phyloP scores from a whole-genome alignment of 2,888 invertebrate species.

The Cordilura impudica region DNA sequence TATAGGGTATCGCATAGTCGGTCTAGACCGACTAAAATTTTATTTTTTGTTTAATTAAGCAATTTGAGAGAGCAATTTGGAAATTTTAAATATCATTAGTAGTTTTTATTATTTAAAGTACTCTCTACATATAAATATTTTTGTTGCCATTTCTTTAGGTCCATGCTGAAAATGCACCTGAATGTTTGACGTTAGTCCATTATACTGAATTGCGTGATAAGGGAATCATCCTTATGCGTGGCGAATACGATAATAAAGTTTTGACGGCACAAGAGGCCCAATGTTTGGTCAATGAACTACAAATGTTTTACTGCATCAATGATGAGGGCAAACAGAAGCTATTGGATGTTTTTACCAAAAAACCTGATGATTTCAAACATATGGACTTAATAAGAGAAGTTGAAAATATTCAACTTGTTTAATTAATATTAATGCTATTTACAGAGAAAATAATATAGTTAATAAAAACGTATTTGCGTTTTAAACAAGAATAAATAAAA shows the following conservation, averaged over 20 bases:
- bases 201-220: conserved; percentile 87
- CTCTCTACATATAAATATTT: too few relatives aligned
- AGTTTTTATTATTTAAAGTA: too few relatives aligned
- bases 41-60: too few relatives aligned
- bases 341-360: conserved; percentile 83
- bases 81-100: too few relatives aligned
- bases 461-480: background rate
- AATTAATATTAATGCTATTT: conserved; percentile 10
- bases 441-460: background rate
- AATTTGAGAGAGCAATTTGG: too few relatives aligned
- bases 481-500: too few relatives aligned
- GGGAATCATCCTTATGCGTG: conserved; percentile 89
- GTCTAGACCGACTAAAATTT: too few relatives aligned
- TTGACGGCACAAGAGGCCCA: conserved; percentile 88
- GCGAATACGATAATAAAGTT: conserved; percentile 90
- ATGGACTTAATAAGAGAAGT: conserved; percentile 88
- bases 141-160: conserved; percentile 78
- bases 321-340: conserved; percentile 82
- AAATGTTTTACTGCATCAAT: conserved; percentile 87
- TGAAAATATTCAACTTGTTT: conserved; percentile 81
- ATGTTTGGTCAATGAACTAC: conserved; percentile 90
- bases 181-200: conserved; percentile 88
- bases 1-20: too few relatives aligned
- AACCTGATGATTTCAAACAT: conserved; percentile 88
- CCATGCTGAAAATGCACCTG: conserved; percentile 92